A percentile compares a stretch with the other conserved stretches of the same genome.
Conservation (phyloP, 2,797 vertebrate genomes). For the Valencia hispanica region DNA sequence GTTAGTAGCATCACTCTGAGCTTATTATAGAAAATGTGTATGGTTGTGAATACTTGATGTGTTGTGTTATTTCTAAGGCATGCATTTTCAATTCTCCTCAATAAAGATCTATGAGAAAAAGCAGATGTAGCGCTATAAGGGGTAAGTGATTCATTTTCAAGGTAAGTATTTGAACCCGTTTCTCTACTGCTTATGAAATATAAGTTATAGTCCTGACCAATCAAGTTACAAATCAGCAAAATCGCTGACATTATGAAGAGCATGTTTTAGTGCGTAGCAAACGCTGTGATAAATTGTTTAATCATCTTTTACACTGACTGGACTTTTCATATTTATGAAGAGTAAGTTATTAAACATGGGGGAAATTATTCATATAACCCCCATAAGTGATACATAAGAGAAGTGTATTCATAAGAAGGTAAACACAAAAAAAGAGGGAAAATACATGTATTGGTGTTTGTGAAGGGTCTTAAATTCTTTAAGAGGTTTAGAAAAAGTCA, state of each 20-base stretch:
- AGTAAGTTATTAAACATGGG: not conserved
- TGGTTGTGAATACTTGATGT: constrained; percentile 7
- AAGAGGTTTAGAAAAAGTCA: too few species aligned
- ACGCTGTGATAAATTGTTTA: not conserved
- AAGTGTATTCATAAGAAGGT: not conserved
- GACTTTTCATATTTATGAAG: not conserved
- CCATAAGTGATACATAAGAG: not conserved
- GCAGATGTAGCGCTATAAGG: constrained; percentile 40
- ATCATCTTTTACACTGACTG: not conserved
- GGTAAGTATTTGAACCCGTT: constrained; percentile 38
- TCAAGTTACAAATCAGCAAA: not conserved
- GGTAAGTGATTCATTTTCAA: constrained; percentile 59
- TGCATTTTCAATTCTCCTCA: constrained; percentile 30
- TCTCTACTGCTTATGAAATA: constrained; percentile 10
- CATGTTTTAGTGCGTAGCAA: not conserved
- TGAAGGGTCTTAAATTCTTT: too few species aligned
- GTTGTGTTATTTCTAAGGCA: constrained; percentile 6
- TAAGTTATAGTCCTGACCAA: not conserved
- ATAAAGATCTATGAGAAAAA: constrained; percentile 39
- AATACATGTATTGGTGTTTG: not conserved
- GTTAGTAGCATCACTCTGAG: constrained; percentile 4
- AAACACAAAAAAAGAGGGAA: not conserved
- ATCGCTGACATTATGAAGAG: not conserved
- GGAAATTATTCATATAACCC: not conserved
- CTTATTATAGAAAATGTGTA: not conserved